Evolutionary conservation across 2,888 invertebrate species (phyloP), one percentile per base, ranked within the genome.

Genomic region (Sphaerolaimus hirsutus): DNA sequence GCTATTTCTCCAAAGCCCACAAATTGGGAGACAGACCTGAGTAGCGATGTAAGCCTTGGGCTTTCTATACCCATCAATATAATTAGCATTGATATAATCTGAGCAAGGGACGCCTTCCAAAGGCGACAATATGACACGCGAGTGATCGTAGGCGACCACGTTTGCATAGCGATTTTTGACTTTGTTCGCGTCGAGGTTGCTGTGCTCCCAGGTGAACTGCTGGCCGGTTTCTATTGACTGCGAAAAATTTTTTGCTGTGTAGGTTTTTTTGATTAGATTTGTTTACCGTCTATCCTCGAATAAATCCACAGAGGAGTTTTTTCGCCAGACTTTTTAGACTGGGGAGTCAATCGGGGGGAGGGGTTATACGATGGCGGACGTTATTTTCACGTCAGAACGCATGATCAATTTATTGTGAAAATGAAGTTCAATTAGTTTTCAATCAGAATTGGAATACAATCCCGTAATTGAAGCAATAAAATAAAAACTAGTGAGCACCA

Each of bases 191-290:
- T 97, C 93, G 75, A 86, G 76, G 64, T 84, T 91, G 0, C 91
- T 91, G 66, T 91, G 83, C 66, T 97, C 93, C 97, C 97, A 97
- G 1, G 93, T 93, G 65, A 97, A 97, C 65, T 93, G 91, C 62
- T 97, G 93, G 1, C 93, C 93, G 1, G 97, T 91, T 65, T 97
- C 97, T 53, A 97, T 97, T 55, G 89, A 87, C 65, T 74, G 55
- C n/a, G 55, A 56, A 27, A n/a, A 21, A 22, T 29, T 44, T 29
- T 29, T 7, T 29, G 29, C 7, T 14, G 23, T 19, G 5, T 23
- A 24, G 21, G 21, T 40, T 40, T 22, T 22, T 44, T 2, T 2
- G 4, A 45, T 19, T 17, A 43, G n/a, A 10, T n/a, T 22, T 29
- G 37, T 24, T 26, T 2, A 26, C n/a, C 35, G 26, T 4, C 25